Base-by-base conservation (phyloP, 2,888 invertebrate species). In the Scelioninae gen. 1 region DNA sequence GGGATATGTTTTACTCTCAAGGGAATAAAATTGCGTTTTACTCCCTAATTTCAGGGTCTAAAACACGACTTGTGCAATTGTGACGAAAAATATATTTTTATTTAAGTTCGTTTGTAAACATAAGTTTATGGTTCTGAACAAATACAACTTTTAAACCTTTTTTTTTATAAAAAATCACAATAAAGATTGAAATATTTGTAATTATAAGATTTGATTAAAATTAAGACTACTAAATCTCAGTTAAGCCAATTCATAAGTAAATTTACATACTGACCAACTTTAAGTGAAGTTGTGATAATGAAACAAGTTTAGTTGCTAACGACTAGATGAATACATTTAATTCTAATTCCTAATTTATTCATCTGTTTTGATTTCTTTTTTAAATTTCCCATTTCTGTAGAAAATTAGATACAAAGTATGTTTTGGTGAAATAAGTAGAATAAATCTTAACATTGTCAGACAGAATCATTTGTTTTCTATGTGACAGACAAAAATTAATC, bases 221-320 rank as follows among this genome's bases (percentile, higher is more conserved):
- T 43, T 66, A 40, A 55, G 15, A 7, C 55, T 66, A 55, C 23
- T 55, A 53, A 66, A 53, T 66, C 66, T n/a, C 32, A 29, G 53
- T 66, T 66, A 43, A 66, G 55, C 43, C 55, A 66, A 66, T 43
- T 66, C 29, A 43, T 43, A 53, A 53, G 55, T 43, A 43, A 29
- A 66, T 66, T 66, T 43, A 55, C 66, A 66, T 66, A 55, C 40
- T 55, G 55, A 66, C 66, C 34, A 53, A 53, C 53, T 66, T 66
- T 66, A 40, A 43, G 40, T 43, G 55, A 66, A 66, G 66, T 55
- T 43, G 53, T 66, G 66, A 55, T 55, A 66, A 43, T 55, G 32
- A 66, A 66, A 66, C 49, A 31, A 66, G 43, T 66, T 66, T 55
- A 66, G 43, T 55, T 66, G 40, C 55, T 31, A 53, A 53, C 49